phyloP scores from a whole-genome alignment of 2,797 vertebrate species.

The Erpetoichthys calabaricus region DNA sequence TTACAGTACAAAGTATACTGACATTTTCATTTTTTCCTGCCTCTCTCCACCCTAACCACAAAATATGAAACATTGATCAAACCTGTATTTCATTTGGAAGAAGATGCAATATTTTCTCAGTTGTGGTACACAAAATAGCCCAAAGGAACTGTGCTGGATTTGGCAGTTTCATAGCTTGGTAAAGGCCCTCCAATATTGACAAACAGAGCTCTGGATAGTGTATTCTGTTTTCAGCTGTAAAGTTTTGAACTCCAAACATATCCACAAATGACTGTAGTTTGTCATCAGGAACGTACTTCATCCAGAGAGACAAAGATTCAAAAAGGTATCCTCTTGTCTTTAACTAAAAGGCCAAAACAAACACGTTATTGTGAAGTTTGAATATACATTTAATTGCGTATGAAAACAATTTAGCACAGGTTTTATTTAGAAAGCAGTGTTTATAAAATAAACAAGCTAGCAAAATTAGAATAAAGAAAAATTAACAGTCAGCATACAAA shows the following conservation, averaged over 20 bases:
- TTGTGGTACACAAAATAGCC: conserved; percentile 55
- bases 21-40: too few species aligned
- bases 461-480: too few species aligned
- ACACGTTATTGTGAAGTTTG: not conserved
- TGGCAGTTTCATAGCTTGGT: conserved; percentile 70
- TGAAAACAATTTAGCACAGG: too few species aligned
- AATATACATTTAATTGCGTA: not conserved
- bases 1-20: too few species aligned
- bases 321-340: conserved; percentile 60
- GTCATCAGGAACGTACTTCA: conserved; percentile 79
- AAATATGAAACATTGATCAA: not conserved
- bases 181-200: conserved; percentile 59
- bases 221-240: conserved; percentile 33
- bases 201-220: conserved; percentile 36
- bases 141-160: conserved; percentile 71
- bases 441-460: too few species aligned
- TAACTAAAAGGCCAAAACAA: conserved; percentile 37
- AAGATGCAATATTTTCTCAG: conserved; percentile 64
- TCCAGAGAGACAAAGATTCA: conserved; percentile 57
- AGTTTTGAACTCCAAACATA: conserved; percentile 59
- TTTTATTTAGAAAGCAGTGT: too few species aligned
- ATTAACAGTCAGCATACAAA: too few species aligned
- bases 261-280: conserved; percentile 68
- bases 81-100: conserved; percentile 75
- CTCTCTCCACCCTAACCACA: too few species aligned